Evolutionary conservation across 2,888 invertebrate species (phyloP), one percentile per base, ranked within the genome.

Genomic region (Schrankia costaestrigalis): DNA sequence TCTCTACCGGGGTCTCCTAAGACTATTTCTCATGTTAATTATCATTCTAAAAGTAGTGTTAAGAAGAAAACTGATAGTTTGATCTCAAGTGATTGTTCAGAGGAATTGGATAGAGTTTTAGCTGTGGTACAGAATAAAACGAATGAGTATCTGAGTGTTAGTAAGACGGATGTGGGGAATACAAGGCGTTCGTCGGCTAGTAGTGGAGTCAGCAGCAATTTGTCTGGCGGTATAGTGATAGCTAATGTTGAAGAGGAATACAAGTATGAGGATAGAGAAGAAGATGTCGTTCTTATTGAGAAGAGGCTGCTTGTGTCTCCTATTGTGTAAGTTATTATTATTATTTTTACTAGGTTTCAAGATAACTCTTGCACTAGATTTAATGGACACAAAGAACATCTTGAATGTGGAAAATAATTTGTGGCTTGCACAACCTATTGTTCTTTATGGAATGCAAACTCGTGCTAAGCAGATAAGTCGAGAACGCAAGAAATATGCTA

Each of bases 181-280:
- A 85, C 85, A 7, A 74, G 85, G 36, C 67, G 86, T 25, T 85
- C 86, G 29, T 86, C 86, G 1, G 82, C 80, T 0, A 86, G 85
- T 27, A 86, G 86, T 35, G 86, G 86, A 23, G 84, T 87, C 1
- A 85, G 85, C 41, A 84, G 84, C 35, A 77, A 72, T 37, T 78
- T 71, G 25, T 82, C 82, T 0, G 72, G 76, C 0, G 82, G 73
- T 39, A 82, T 87, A 3, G 83, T 90, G 24, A 76, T 90, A 33
- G 86, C 90, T 0, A 91, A 86, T 49, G 87, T 94, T 27, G 89
- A 92, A 1, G 94, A 95, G 58, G 91, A 94, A 42, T 95, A 94
- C 59, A 92, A 91, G 30, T 94, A 95, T 62, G 90, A 92, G 13
- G 95, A 95, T 63, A 82, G 87, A 34, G 91, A 93, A 26, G 90